Evolutionary conservation across 92 coral and sea anemone species (phyloP), one percentile per base, ranked within the genome.

Genomic region (Metridium senile): DNA sequence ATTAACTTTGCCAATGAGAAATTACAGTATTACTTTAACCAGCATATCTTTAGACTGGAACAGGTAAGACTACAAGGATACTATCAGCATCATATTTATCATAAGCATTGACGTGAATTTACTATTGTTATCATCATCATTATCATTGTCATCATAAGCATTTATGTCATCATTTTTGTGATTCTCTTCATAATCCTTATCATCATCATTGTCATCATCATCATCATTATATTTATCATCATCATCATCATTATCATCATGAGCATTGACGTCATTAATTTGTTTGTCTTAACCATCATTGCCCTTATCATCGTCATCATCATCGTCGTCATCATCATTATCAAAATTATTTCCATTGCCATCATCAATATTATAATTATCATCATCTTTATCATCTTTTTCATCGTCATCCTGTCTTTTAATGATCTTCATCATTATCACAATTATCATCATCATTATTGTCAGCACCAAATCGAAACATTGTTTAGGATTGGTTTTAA

Each of bases 1-100:
- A 95, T 95, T 89, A 95, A 95, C 85, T 92, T 87, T 43, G 99
- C 99, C 47, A 95, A 95, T 64, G 99, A 95, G 86, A 95, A 95
- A 68, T 87, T 95, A 6, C 99, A 95, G 76, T 87, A 89, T 29
- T 95, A 95, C 78, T 95, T 95, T 64, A 95, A 95, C 76, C 97
- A 95, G 54, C 99, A 95, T 56, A 86, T 95, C 51, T 95, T 95
- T 68, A 85, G 80, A 45, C 85, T 95, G 34, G 99, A 95, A 72
- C 99, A 92, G 93, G 97, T 89, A 29, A 53, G 84, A 4, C 39
- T 19, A n/a, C 25, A 26, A n/a, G n/a, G n/a, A n/a, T 13, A 23
- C 53, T 26, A 67, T 32, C 52, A 67, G 2, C 52, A 67, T 19
- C 51, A 18, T 32, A 1, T 11, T 10, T 32, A 11, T 8, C 43